phyloP scores from a whole-genome alignment of 37 sponge, comb jelly and placozoan genomes.

The Theonella swinhoei region DNA sequence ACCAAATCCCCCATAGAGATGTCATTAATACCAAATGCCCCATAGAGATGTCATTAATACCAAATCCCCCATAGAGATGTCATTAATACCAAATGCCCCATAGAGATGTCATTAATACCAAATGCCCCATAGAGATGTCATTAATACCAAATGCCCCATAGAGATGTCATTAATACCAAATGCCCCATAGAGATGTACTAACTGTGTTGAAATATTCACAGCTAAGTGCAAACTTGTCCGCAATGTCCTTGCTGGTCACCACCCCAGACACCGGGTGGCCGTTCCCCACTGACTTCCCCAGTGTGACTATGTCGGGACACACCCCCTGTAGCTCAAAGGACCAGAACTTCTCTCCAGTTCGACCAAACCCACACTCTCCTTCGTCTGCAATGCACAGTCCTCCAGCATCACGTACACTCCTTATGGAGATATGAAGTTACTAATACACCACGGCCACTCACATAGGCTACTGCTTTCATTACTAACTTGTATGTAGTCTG shows the following conservation, averaged over 20 bases:
- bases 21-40: too few relatives aligned
- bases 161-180: too few relatives aligned
- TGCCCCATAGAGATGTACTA: too few relatives aligned
- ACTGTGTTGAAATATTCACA: slow-evolving; percentile 80
- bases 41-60: too few relatives aligned
- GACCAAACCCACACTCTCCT: slow-evolving; percentile 82
- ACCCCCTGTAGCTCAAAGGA: slow-evolving; percentile 73
- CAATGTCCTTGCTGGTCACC: slow-evolving; percentile 66
- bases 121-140: too few relatives aligned
- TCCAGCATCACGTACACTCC: neutral
- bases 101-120: too few relatives aligned
- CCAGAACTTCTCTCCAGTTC: slow-evolving; percentile 79
- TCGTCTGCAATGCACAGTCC: slow-evolving; percentile 83
- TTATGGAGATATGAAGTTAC: too few relatives aligned
- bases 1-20: too few relatives aligned
- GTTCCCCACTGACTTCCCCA: slow-evolving; percentile 90
- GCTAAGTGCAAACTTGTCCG: slow-evolving; percentile 56
- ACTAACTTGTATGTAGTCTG: slow-evolving; percentile 64
- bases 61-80: too few relatives aligned
- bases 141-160: too few relatives aligned
- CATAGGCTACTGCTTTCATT: neutral
- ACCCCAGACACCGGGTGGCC: slow-evolving; percentile 74
- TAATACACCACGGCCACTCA: neutral
- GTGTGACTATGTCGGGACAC: slow-evolving; percentile 86
- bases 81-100: too few relatives aligned